Percentiles rank a stretch among this genome's conserved stretches.
Conservation (phyloP, 2,113 vertebrate genomes). For the Hirundichthys speculiger region DNA sequence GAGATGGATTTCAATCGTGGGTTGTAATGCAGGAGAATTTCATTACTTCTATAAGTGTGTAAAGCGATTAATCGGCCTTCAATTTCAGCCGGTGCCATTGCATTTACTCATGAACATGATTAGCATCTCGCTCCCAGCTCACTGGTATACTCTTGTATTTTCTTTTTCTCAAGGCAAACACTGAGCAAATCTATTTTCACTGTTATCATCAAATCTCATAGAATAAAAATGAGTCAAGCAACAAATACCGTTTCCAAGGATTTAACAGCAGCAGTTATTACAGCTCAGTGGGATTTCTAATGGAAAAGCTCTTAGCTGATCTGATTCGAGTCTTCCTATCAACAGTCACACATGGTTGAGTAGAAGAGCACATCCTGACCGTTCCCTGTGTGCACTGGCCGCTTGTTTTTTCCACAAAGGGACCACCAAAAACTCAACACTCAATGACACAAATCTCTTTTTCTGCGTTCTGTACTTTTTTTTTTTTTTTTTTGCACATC, state of each 20-base stretch:
- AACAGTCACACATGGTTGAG: slow-evolving; percentile 34
- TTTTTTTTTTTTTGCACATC: neutral
- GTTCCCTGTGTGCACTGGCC: slow-evolving; percentile 4
- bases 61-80: neutral
- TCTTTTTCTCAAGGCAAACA: neutral
- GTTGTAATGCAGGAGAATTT: neutral
- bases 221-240: no score
- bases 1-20: slow-evolving; percentile 18
- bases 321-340: slow-evolving; percentile 29
- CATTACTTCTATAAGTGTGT: neutral
- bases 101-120: neutral
- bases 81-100: no score
- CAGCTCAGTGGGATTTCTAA: slow-evolving; percentile 33
- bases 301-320: slow-evolving; percentile 29
- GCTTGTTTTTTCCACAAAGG: slow-evolving; percentile 17
- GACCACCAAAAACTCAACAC: neutral
- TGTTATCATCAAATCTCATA: no score
- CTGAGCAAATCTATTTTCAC: neutral
- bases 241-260: neutral
- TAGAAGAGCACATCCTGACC: slow-evolving; percentile 9
- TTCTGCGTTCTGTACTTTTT: neutral
- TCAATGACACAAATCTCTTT: slow-evolving; percentile 4
- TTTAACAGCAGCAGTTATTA: neutral
- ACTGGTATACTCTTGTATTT: neutral
- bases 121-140: neutral